Evolutionary conservation across 2,888 invertebrate genomes (phyloP).

Genomic region (Eumacrocentrus americanus): DNA sequence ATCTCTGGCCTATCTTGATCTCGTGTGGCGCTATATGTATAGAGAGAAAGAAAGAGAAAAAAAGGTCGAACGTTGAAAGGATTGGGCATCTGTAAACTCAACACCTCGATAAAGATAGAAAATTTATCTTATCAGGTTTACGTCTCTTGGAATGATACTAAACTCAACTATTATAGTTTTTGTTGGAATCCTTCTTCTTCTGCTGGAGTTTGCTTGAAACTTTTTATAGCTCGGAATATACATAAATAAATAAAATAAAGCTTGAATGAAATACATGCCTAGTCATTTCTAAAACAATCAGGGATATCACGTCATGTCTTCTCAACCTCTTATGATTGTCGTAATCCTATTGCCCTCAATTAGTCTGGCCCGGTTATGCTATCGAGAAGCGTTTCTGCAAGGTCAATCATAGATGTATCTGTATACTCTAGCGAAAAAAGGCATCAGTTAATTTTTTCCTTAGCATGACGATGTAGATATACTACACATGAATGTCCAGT

Average conservation of each 20-base stretch:
- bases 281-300: no score
- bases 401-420: no score
- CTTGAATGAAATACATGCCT: no score
- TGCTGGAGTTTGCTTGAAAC: no score
- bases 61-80: conserved; percentile 4
- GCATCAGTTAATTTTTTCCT: no score
- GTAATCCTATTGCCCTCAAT: conserved; percentile 41
- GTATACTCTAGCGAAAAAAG: no score
- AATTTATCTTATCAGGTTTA: conserved; percentile 8
- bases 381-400: conserved; percentile 29
- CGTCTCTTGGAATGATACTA: no score
- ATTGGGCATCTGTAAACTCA: conserved; percentile 2
- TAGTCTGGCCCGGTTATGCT: conserved; percentile 24
- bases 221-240: no score
- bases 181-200: no score
- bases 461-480: background rate
- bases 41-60: background rate
- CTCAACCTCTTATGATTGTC: no score
- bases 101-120: background rate
- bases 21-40: background rate
- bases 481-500: background rate
- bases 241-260: no score
- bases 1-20: conserved; percentile 24
- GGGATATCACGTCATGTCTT: conserved; percentile 8
- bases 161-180: no score